These are phyloP conservation scores for Panulirus ornatus DNA, from an alignment of 1,140 invertebrate species.

Conservation along the genomic window DNA sequence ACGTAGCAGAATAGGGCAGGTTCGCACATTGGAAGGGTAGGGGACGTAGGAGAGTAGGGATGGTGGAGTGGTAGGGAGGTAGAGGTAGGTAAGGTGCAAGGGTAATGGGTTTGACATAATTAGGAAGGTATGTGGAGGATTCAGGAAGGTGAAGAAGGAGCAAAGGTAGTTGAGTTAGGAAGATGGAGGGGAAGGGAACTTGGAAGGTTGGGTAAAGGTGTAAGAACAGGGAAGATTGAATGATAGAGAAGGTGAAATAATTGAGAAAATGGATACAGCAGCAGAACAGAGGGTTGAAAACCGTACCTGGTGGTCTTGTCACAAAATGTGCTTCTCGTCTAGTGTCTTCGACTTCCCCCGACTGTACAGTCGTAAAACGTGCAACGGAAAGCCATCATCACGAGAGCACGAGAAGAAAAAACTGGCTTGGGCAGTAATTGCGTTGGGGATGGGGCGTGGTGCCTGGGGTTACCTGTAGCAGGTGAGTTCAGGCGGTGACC, in stretches of 20 bases:
- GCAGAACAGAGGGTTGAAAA: background rate
- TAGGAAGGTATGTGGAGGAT: background rate
- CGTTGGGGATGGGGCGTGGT: background rate
- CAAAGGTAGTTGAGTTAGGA: background rate
- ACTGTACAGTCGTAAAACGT: too few species aligned
- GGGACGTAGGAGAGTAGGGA: background rate
- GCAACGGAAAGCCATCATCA: too few species aligned
- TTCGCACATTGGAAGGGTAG: too few species aligned
- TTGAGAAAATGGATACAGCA: background rate
- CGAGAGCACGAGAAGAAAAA: too few species aligned
- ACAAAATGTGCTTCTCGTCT: too few species aligned
- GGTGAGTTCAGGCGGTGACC: background rate
- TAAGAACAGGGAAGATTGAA: too few species aligned
- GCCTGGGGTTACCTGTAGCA: background rate
- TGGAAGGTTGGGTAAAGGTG: background rate
- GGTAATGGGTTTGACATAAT: too few species aligned
- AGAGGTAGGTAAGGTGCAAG: background rate
- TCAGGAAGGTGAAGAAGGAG: background rate
- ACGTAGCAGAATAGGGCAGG: too few species aligned
- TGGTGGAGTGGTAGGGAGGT: background rate
- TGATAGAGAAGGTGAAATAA: background rate
- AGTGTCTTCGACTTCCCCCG: too few species aligned
- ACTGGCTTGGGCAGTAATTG: background rate
- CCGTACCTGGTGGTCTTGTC: background rate
- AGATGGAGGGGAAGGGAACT: background rate